Percentiles rank a stretch among this genome's conserved stretches.
Conservation (phyloP, 2,797 vertebrate species). For the Onychomys leucogaster region DNA sequence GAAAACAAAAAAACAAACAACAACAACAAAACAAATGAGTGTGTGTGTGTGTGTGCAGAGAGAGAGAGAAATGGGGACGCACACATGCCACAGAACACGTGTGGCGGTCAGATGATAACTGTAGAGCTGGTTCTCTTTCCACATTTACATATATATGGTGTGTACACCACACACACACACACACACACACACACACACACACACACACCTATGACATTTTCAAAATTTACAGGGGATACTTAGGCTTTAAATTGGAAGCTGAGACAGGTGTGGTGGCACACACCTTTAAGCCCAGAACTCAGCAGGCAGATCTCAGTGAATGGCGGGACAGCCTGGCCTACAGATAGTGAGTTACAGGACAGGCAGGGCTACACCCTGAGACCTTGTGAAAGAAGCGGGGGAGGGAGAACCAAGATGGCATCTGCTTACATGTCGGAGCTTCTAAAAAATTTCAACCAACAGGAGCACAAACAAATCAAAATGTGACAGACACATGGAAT, state of each 20-base stretch:
- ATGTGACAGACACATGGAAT: slow-evolving; percentile 10
- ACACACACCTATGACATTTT: neutral
- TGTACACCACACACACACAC: too few species aligned
- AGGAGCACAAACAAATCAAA: slow-evolving; percentile 48
- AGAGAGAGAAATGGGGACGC: neutral
- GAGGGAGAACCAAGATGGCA: neutral
- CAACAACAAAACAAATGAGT: too few species aligned
- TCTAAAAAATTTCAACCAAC: slow-evolving; percentile 31
- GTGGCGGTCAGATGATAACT: neutral
- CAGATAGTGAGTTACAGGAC: neutral
- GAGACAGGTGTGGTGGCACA: neutral
- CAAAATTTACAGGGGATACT: slow-evolving; percentile 26
- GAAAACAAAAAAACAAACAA: too few species aligned
- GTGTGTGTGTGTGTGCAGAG: too few species aligned
- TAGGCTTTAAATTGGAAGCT: slow-evolving; percentile 32
- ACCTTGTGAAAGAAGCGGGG: neutral
- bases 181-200: too few species aligned
- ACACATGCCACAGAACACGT: neutral
- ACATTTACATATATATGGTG: neutral
- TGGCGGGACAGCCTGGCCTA: neutral
- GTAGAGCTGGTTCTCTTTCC: neutral
- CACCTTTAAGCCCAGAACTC: neutral
- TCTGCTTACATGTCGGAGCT: neutral
- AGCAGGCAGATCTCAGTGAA: neutral
- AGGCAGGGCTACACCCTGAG: neutral